phyloP scores from a whole-genome alignment of 92 coral and sea anemone species.

The Heliopora coerulea region DNA sequence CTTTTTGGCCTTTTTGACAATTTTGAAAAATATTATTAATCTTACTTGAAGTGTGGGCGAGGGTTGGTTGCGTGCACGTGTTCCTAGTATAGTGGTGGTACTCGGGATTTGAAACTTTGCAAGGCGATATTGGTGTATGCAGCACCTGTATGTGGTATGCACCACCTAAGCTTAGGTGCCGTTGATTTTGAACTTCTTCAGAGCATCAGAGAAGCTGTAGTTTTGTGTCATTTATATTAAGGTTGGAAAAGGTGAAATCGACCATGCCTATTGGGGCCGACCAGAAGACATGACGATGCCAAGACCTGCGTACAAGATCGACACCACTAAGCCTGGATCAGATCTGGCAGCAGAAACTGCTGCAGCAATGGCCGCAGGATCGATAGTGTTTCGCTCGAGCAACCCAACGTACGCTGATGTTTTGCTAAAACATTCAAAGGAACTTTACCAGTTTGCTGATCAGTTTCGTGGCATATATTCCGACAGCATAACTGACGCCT shows the following conservation, averaged over 20 bases:
- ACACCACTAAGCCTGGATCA: slow-evolving; percentile 70
- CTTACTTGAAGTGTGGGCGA: too few relatives aligned
- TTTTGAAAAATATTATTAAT: too few relatives aligned
- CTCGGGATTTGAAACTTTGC: too few relatives aligned
- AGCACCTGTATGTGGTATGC: too few relatives aligned
- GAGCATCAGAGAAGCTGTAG: too few relatives aligned
- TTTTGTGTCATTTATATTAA: too few relatives aligned
- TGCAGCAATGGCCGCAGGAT: slow-evolving; percentile 88
- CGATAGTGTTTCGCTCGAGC: slow-evolving; percentile 65
- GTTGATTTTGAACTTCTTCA: too few relatives aligned
- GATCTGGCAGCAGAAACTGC: slow-evolving; percentile 92
- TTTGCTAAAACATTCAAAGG: slow-evolving; percentile 66
- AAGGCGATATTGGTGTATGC: too few relatives aligned
- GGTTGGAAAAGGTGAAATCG: slow-evolving; percentile 82
- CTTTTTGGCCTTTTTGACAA: too few relatives aligned
- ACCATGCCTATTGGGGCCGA: slow-evolving; percentile 87
- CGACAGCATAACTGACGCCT: slow-evolving; percentile 73
- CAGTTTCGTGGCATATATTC: slow-evolving; percentile 71
- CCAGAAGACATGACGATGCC: slow-evolving; percentile 92
- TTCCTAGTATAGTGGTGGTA: too few relatives aligned
- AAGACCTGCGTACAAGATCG: slow-evolving; percentile 83
- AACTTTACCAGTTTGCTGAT: slow-evolving; percentile 78
- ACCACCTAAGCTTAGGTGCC: too few relatives aligned
- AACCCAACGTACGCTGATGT: slow-evolving; percentile 54
- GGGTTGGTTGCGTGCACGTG: too few relatives aligned